Evolutionary conservation across 2,888 invertebrate genomes (phyloP).

Genomic region (Synanthedon tipuliformis): DNA sequence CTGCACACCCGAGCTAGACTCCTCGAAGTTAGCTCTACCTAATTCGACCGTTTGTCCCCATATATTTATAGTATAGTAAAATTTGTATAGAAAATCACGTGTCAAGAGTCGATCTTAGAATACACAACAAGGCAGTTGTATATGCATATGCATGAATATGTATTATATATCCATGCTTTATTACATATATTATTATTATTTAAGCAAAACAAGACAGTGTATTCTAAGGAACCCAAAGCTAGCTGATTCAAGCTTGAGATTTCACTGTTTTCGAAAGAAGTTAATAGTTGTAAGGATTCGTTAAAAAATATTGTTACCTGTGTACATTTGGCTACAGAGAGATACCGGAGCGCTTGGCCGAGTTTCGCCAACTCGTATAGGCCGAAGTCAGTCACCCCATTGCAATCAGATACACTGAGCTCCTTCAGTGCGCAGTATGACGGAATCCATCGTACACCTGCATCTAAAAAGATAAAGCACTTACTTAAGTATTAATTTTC

Average conservation of each 20-base stretch:
- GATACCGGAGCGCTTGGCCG: constrained; percentile 88
- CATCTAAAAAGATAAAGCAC: constrained; percentile 69
- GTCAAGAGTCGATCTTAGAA: no score
- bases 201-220: no score
- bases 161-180: no score
- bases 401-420: constrained; percentile 90
- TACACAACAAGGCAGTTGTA: no score
- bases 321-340: constrained; percentile 94
- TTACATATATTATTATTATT: no score
- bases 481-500: no score
- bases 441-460: constrained; percentile 90
- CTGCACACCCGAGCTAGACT: no score
- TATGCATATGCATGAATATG: no score
- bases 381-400: constrained; percentile 90
- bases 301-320: constrained; percentile 46
- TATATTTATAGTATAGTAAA: no score
- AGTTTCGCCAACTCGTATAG: constrained; percentile 89
- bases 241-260: neutral
- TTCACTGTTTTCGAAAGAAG: neutral
- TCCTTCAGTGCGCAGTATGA: constrained; percentile 90
- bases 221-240: neutral
- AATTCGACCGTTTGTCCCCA: no score
- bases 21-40: no score
- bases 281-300: neutral
- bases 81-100: no score